Evolutionary conservation across 2,888 invertebrate species (phyloP), one percentile per base, ranked within the genome.

Genomic region (Cephus nigrinus): DNA sequence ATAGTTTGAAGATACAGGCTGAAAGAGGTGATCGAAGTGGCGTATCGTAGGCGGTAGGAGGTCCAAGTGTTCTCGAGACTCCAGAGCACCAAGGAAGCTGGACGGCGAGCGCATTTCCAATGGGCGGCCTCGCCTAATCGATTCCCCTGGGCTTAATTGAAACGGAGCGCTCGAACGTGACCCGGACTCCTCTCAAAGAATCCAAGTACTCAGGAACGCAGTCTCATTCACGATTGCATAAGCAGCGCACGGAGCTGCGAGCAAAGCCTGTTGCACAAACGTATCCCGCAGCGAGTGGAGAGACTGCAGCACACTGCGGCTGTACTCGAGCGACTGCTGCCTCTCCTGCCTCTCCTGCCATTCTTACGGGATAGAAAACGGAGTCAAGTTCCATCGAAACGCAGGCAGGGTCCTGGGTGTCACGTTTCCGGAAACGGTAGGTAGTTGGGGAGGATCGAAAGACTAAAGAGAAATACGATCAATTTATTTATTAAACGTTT

Each of bases 251-350:
- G 83, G 85, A 83, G 82, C 83, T 55, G 79, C 80, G 82, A 80
- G 87, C 83, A 86, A 87, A 88, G 89, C 88, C 89, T 89, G 89
- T 89, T 89, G 89, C 89, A 86, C 88, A 86, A 88, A 87, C 86
- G 85, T 85, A 86, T 87, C 83, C 83, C 82, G 85, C 82, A 83
- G 78, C 76, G 79, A 80, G 76, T 79, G 80, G 76, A 78, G 76
- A 78, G 75, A 55, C 23, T 55, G 78, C 82, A 81, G 78, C 82
- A 80, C 83, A 81, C 84, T 87, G 35, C 35, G 85, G 79, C 81
- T 82, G 83, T 86, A 85, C 87, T 88, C 87, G 88, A 86, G 86
- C 88, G 86, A 85, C 88, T 84, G 23, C 55, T 9, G 55, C 9
- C 23, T 9, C 23, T 9, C 9, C 87, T 84, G 23, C 5, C 23